A percentile compares a stretch with the other conserved stretches of the same genome.
Conservation (phyloP, 2,888 invertebrate genomes). For the Cheilosia grossa region DNA sequence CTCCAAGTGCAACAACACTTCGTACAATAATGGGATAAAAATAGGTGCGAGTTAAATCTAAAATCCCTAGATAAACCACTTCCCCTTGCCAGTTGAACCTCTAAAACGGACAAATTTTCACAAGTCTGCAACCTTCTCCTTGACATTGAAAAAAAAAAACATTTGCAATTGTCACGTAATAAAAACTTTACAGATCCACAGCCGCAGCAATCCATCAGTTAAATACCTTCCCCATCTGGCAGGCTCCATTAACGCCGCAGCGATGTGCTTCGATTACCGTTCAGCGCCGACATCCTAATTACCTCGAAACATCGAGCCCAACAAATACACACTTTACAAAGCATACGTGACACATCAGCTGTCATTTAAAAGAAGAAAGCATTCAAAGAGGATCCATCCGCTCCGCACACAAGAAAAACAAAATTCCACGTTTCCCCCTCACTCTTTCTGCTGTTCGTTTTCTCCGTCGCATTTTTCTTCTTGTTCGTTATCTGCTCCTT, state of each 20-base stretch:
- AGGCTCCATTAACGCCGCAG: background rate
- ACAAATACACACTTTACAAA: conserved; percentile 36
- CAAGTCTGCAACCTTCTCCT: no score
- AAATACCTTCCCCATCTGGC: background rate
- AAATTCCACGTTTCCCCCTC: background rate
- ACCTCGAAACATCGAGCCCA: conserved; percentile 43
- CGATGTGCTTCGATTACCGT: conserved; percentile 19
- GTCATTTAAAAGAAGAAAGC: conserved; percentile 22
- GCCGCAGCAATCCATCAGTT: no score
- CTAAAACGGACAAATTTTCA: no score
- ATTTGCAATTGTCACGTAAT: no score
- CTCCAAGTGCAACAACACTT: no score
- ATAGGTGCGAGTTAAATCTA: no score
- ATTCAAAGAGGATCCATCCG: conserved; percentile 16
- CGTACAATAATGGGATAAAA: no score
- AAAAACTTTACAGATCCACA: no score
- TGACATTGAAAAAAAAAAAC: no score
- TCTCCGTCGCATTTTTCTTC: background rate
- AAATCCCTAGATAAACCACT: no score
- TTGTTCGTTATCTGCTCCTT: conserved; percentile 15
- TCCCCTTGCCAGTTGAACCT: no score
- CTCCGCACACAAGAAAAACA: conserved; percentile 9
- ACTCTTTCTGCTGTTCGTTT: background rate
- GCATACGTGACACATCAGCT: conserved; percentile 58
- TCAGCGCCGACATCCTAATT: conserved; percentile 43